These are phyloP conservation scores for Eudemis profundana DNA, from an alignment of 2,888 invertebrate genomes.

Conservation along the genomic window DNA sequence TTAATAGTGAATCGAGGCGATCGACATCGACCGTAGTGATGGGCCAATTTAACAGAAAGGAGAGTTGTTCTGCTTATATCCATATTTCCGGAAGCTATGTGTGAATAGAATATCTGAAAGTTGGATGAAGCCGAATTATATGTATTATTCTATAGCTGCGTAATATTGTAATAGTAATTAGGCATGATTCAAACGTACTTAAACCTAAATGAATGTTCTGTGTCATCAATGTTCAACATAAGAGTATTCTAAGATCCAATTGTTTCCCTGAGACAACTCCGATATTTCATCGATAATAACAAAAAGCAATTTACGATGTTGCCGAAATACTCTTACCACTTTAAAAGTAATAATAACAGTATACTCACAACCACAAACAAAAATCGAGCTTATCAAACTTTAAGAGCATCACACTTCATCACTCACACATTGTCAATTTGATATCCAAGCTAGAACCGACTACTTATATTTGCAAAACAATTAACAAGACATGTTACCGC, in stretches of 20 bases:
- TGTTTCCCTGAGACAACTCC: slow-evolving; percentile 50
- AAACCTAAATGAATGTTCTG: slow-evolving; percentile 58
- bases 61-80: slow-evolving; percentile 53
- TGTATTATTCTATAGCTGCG: slow-evolving; percentile 60
- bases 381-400: slow-evolving; percentile 22
- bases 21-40: slow-evolving; percentile 52
- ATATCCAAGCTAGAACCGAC: neutral
- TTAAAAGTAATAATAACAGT: neutral
- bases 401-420: neutral
- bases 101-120: slow-evolving; percentile 57
- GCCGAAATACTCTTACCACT: neutral
- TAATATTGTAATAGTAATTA: slow-evolving; percentile 59
- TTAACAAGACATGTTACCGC: neutral
- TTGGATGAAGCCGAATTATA: slow-evolving; percentile 70
- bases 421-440: neutral
- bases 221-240: slow-evolving; percentile 59
- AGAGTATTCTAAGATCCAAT: slow-evolving; percentile 51
- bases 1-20: slow-evolving; percentile 54
- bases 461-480: neutral
- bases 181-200: slow-evolving; percentile 55
- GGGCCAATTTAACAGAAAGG: slow-evolving; percentile 56
- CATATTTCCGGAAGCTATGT: slow-evolving; percentile 62
- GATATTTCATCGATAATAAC: slow-evolving; percentile 47
- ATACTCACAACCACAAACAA: neutral
- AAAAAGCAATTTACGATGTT: neutral